phyloP scores from a whole-genome alignment of 2,113 vertebrate genomes.

The Thalassarche chlororhynchos region DNA sequence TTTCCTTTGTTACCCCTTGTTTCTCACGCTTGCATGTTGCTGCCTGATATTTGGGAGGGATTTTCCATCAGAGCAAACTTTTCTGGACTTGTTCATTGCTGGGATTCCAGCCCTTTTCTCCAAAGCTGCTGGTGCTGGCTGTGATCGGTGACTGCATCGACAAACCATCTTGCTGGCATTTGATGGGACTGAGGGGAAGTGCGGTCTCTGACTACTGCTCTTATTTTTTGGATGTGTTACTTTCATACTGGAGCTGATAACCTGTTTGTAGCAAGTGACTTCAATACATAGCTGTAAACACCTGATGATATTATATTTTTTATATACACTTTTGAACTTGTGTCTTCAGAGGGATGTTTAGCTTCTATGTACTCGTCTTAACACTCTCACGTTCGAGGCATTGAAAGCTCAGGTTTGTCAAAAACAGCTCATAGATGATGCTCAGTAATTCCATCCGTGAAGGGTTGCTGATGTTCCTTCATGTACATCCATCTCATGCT shows the following conservation, averaged over 20 bases:
- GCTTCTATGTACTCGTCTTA: background rate
- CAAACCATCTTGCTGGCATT: background rate
- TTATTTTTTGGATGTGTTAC: background rate
- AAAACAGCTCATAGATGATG: background rate
- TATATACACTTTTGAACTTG: background rate
- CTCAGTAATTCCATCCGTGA: background rate
- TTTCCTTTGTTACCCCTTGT: background rate
- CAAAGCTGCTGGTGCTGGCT: background rate
- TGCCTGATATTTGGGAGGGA: background rate
- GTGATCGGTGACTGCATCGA: background rate
- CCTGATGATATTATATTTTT: background rate
- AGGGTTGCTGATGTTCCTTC: background rate
- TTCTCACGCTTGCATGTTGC: background rate
- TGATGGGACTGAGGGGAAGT: background rate
- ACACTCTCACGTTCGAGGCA: background rate
- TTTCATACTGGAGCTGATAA: background rate
- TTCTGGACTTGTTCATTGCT: background rate
- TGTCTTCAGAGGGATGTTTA: background rate
- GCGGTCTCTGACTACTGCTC: background rate
- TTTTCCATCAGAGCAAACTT: background rate
- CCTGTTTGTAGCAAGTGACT: background rate
- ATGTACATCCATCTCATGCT: background rate
- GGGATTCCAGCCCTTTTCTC: background rate
- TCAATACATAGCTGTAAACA: background rate
- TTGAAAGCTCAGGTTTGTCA: background rate